Base-by-base conservation (phyloP, 2,113 vertebrate species). In the Bettongia penicillata region DNA sequence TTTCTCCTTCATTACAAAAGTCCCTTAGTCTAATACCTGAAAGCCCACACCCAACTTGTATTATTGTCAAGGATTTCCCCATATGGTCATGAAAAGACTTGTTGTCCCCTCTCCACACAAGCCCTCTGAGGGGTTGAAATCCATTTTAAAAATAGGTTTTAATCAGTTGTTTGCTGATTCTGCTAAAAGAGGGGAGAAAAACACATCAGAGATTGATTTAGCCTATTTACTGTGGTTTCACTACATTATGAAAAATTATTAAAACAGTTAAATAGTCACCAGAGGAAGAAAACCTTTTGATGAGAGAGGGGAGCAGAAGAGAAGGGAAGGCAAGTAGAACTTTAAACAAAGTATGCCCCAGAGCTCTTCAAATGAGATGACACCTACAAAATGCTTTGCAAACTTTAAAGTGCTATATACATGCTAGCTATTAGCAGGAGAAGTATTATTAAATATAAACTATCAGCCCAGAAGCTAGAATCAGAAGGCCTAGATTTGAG, bases 101-200 rank as follows among this genome's bases (percentile, higher is more conserved):
- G 31, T 8, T 84, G 68, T 84, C 68, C 68, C 68, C 68, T 84
- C 68, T 23, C 68, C 16, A 23, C 0, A 0, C 68, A 84, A 84
- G n/a, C 68, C n/a, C n/a, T 43, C 68, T 84, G 37, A 84, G 68
- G 68, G 19, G 55, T 53, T 28, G 37, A n/a, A 12, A 89, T 22
- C 3, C 47, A 2, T 94, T 91, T 93, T 89, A 91, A 47, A 84
- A 93, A 68, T 2, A 61, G 47, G 91, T 52, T 43, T n/a, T 47
- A 93, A 93, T 68, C 9, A 24, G 89, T 48, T 96, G 91, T 95
- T 90, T 92, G 94, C 92, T 95, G 84, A 94, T 95, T 97, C 90
- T 93, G n/a, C 51, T 51, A 57, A 95, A 94, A 93, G 1, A 0
- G 12, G 16, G 10, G 53, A 48, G 68, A 84, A 84, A 84, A n/a